Percentiles rank a stretch among this genome's conserved stretches.
phyloP scores from a whole-genome alignment of 1,140 invertebrate genomes.

The Nilaparvata lugens region DNA sequence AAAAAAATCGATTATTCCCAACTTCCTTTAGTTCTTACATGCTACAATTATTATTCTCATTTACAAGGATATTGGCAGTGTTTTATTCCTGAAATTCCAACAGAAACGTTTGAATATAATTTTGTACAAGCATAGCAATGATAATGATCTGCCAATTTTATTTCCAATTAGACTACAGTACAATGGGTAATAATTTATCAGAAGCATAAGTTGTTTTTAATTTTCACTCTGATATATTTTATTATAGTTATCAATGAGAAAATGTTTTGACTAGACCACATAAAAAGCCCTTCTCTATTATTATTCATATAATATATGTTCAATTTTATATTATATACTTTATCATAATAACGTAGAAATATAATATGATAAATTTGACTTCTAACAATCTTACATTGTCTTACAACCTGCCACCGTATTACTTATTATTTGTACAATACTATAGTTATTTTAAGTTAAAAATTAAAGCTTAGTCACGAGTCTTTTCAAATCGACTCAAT shows the following conservation, averaged over 20 bases:
- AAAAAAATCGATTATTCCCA: no score
- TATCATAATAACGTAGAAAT: slow-evolving; percentile 18
- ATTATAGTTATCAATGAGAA: neutral
- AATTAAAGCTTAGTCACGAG: slow-evolving; percentile 26
- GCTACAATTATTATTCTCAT: neutral
- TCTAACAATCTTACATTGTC: slow-evolving; percentile 18
- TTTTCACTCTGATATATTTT: neutral
- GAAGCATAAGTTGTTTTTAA: neutral
- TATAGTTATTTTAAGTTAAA: slow-evolving; percentile 14
- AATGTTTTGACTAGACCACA: slow-evolving; percentile 6
- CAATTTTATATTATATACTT: slow-evolving; percentile 17
- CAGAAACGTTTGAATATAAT: neutral
- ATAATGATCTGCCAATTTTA: neutral
- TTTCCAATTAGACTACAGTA: neutral
- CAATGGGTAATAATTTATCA: neutral
- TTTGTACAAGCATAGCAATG: neutral
- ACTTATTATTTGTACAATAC: slow-evolving; percentile 19
- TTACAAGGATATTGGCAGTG: slow-evolving; percentile 12
- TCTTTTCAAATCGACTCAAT: slow-evolving; percentile 18
- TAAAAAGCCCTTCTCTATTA: slow-evolving; percentile 16
- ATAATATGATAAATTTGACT: slow-evolving; percentile 22
- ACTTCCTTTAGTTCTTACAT: no score
- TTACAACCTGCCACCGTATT: slow-evolving; percentile 23
- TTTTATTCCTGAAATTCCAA: neutral
- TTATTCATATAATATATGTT: slow-evolving; percentile 18